Conservation (phyloP, 2,888 invertebrate species). For the Heliconius hortense region DNA sequence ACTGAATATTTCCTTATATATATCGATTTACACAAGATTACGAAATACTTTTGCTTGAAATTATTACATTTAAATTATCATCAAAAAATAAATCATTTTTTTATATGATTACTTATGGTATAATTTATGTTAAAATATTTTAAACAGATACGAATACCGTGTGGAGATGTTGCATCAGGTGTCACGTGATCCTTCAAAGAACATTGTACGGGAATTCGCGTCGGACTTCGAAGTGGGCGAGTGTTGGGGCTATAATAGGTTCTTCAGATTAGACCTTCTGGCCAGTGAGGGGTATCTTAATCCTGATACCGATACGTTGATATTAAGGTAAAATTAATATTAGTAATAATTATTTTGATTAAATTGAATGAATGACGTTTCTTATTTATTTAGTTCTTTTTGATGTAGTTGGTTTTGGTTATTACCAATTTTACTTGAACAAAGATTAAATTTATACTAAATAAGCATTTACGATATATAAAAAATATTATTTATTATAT, state of each 20-base stretch:
- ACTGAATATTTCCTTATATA: neutral
- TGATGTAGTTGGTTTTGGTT: no score
- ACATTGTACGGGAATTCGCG: conserved; percentile 96
- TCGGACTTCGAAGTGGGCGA: conserved; percentile 98
- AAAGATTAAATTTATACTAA: no score
- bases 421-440: no score
- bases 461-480: no score
- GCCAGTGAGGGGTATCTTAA: conserved; percentile 95
- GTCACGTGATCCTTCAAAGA: conserved; percentile 90
- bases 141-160: conserved; percentile 91
- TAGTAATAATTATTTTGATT: no score
- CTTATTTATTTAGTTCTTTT: no score
- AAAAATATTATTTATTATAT: no score
- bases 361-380: no score
- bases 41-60: neutral
- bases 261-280: conserved; percentile 93
- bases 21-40: neutral
- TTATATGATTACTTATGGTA: neutral
- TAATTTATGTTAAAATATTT: neutral
- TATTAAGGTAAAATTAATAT: conserved; percentile 83
- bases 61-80: neutral
- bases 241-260: conserved; percentile 98
- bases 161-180: conserved; percentile 97
- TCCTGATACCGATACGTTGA: conserved; percentile 90
- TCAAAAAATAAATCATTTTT: neutral